Evolutionary conservation across 2,113 vertebrate species (phyloP).

Genomic region (Albula goreensis): DNA sequence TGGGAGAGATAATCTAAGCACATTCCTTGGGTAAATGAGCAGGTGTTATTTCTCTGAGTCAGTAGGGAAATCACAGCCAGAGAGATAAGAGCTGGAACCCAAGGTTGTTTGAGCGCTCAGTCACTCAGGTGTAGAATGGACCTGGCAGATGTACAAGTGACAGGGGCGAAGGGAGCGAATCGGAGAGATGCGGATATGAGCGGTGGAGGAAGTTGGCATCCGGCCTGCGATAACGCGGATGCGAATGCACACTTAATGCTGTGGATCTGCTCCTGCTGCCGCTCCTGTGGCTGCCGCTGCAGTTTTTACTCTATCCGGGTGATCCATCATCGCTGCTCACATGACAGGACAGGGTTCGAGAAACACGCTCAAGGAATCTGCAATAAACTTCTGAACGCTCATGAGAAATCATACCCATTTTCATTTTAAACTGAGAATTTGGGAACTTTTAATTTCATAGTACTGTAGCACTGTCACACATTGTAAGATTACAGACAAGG

Average conservation of each 20-base stretch:
- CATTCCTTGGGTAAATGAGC: not conserved
- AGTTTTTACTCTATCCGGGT: not conserved
- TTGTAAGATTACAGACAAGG: too few relatives aligned
- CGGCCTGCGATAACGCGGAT: not conserved
- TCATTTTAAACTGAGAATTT: too few relatives aligned
- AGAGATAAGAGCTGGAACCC: not conserved
- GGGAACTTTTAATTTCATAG: too few relatives aligned
- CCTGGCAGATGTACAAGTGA: not conserved
- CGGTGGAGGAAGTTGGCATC: not conserved
- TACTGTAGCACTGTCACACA: too few relatives aligned
- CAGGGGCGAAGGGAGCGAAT: not conserved
- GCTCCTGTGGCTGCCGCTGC: not conserved
- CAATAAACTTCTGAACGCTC: not conserved
- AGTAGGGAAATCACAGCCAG: not conserved
- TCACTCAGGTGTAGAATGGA: not conserved
- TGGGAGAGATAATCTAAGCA: not conserved
- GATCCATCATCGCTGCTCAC: not conserved
- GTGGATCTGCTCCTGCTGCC: not conserved
- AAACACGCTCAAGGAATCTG: not conserved
- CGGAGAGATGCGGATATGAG: not conserved
- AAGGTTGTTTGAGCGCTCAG: not conserved
- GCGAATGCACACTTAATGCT: not conserved
- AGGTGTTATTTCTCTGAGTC: slow-evolving; percentile 2
- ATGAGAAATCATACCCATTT: not conserved
- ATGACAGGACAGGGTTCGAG: not conserved